These are phyloP conservation scores for Orius laevigatus DNA, from an alignment of 1,140 invertebrate species.

Conservation along the genomic window DNA sequence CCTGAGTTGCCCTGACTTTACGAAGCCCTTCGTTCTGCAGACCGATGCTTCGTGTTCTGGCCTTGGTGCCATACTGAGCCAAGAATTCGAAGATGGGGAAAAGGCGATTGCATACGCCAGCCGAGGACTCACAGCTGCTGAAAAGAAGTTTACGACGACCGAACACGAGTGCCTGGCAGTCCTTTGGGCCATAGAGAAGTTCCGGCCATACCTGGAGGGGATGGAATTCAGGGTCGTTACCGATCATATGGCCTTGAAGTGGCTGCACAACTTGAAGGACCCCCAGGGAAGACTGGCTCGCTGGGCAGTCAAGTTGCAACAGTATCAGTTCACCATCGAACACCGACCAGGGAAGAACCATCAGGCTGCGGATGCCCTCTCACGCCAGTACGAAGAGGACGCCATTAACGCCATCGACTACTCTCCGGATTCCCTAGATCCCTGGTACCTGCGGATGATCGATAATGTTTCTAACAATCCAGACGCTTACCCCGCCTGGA, in stretches of 20 bases:
- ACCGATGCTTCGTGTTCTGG: constrained; percentile 22
- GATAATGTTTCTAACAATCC: no score
- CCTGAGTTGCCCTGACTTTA: constrained; percentile 21
- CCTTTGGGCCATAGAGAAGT: constrained; percentile 26
- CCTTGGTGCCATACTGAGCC: constrained; percentile 22
- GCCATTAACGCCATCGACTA: constrained; percentile 17
- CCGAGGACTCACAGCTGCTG: constrained; percentile 23
- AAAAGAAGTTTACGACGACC: constrained; percentile 28
- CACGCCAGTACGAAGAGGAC: no score
- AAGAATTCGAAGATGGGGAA: constrained; percentile 19
- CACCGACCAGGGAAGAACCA: constrained; percentile 19
- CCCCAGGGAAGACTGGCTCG: constrained; percentile 26
- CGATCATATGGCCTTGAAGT: constrained; percentile 30
- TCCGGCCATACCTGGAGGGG: constrained; percentile 22
- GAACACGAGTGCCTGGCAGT: constrained; percentile 30
- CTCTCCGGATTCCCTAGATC: constrained; percentile 3
- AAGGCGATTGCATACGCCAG: constrained; percentile 28
- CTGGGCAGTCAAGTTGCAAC: constrained; percentile 22
- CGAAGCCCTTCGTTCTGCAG: constrained; percentile 20
- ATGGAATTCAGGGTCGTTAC: constrained; percentile 26
- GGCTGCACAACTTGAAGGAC: constrained; percentile 28
- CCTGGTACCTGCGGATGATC: constrained; percentile 13
- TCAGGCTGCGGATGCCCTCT: no score
- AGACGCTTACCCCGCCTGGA: no score
- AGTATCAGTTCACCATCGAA: constrained; percentile 18